Base-by-base conservation (phyloP, 2,113 vertebrate genomes). In the Psittacula cyanocephala region DNA sequence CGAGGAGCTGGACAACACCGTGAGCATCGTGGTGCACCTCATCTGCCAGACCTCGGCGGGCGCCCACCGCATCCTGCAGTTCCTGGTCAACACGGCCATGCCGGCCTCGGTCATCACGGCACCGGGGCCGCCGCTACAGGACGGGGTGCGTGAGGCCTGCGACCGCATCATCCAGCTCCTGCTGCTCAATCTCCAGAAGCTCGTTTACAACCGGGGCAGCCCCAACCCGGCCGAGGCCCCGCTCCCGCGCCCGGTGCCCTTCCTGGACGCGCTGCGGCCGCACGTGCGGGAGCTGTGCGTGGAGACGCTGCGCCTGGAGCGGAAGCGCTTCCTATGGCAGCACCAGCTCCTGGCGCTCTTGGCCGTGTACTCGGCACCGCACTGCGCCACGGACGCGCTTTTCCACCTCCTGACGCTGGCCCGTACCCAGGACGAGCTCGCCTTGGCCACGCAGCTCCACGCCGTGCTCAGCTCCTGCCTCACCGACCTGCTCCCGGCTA, bases 281-380 rank as follows among this genome's bases (percentile, higher is more conserved):
- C 98, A 99, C 27, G 98, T 99, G 3, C 97, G 97, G 8, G 98
- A 99, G 44, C 94, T 99, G 11, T 99, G 99, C 24, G 97, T 97
- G 9, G 99, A 99, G 96, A 98, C 98, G 0, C 90, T 99, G 52
- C 96, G 98, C 6, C 92, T 99, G 76, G 99, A 99, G 83, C 92
- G 99, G 11, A 99, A 99, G 80, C 98, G 99, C 3, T 99, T 99
- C 44, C 98, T 99, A 2, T 99, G 99, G 99, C 98, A 98, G 60
- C 99, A 99, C 93, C 99, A 99, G 88, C 98, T 99, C 13, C 89
- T 99, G 7, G 98, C 98, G 25, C 97, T 99, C 20, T 95, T 99
- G 7, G 99, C 98, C 0, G 98, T 99, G 17, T 99, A 99, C 6
- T 98, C 98, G 0, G 98, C 98, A 11, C 98, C 99, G 2, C 98